Percentiles rank a stretch among this genome's conserved stretches.
Conservation (phyloP, 2,113 vertebrate genomes). For the Dromiciops gliroides region DNA sequence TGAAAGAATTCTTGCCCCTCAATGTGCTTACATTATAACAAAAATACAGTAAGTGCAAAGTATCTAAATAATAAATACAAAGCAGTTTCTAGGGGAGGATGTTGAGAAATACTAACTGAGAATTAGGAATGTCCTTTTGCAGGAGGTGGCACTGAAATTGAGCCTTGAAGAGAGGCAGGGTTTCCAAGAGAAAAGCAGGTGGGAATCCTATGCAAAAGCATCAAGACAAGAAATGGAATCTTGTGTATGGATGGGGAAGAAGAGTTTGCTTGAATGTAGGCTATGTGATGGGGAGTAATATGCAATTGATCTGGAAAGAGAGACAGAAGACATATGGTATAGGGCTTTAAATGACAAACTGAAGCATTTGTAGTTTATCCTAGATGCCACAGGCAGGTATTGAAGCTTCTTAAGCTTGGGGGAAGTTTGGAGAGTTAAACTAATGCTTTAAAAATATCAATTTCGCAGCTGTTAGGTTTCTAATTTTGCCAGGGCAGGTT, state of each 20-base stretch:
- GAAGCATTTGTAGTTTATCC: neutral
- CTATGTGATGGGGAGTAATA: neutral
- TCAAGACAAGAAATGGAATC: neutral
- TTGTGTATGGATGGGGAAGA: neutral
- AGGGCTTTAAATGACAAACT: neutral
- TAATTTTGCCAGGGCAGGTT: neutral
- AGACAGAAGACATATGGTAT: neutral
- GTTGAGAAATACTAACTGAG: too few relatives aligned
- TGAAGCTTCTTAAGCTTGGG: neutral
- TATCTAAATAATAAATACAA: neutral
- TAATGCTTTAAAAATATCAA: neutral
- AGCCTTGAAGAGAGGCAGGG: neutral
- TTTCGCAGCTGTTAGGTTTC: neutral
- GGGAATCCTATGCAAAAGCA: neutral
- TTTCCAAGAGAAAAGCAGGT: neutral
- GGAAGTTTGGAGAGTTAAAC: neutral
- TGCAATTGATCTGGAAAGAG: neutral
- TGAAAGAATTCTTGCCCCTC: neutral
- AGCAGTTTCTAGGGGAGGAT: neutral
- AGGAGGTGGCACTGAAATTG: neutral
- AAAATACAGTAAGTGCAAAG: neutral
- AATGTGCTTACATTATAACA: neutral
- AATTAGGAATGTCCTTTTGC: neutral
- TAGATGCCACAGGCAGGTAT: neutral
- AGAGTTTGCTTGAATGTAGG: neutral